Evolutionary conservation across 2,888 invertebrate species (phyloP).

Genomic region (Neelides folsomi): DNA sequence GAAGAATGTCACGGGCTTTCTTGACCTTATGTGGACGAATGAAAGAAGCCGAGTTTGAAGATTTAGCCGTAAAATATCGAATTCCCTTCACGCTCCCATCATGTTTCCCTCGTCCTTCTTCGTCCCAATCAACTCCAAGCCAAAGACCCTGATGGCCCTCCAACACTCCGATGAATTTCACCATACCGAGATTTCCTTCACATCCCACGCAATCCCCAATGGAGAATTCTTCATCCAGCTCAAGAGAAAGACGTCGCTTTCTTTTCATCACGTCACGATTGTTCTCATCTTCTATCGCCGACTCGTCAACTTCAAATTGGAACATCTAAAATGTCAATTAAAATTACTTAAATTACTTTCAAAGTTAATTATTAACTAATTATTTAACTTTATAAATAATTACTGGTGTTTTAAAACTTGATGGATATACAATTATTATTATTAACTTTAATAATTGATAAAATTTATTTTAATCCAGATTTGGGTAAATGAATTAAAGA

Average conservation of each 20-base stretch:
- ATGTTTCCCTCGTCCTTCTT: slow-evolving; percentile 75
- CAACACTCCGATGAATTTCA: slow-evolving; percentile 62
- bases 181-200: slow-evolving; percentile 46
- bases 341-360: no score
- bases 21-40: slow-evolving; percentile 67
- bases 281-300: not conserved
- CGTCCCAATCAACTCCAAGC: slow-evolving; percentile 97
- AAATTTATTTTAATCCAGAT: no score
- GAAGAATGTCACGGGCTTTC: slow-evolving; percentile 55
- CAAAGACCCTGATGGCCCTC: slow-evolving; percentile 58
- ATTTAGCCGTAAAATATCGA: slow-evolving; percentile 55
- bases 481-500: no score
- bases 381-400: no score
- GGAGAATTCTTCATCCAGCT: slow-evolving; percentile 4
- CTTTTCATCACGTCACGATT: not conserved
- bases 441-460: no score
- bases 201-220: slow-evolving; percentile 42
- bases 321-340: no score
- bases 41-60: slow-evolving; percentile 73
- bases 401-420: no score
- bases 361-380: no score
- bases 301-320: slow-evolving; percentile 26
- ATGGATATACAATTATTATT: no score
- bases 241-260: not conserved
- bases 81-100: slow-evolving; percentile 69